Percentiles rank a stretch among this genome's conserved stretches.
Evolutionary conservation across 2,113 vertebrate species (phyloP).

Genomic region (Raja brachyura): DNA sequence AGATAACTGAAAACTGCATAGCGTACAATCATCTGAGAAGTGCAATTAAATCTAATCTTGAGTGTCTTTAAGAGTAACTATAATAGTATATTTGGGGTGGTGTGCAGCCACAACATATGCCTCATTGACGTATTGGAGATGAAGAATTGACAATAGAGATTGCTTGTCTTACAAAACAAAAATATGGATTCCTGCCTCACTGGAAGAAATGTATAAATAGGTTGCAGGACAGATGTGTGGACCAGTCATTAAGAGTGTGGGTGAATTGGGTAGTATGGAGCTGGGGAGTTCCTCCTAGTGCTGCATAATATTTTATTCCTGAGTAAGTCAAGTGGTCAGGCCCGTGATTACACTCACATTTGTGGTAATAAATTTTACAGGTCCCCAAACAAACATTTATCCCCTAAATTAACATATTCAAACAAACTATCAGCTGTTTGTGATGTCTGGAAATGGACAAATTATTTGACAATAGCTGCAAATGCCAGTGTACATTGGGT

Average conservation of each 20-base stretch:
- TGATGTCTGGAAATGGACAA: background rate
- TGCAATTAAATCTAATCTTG: background rate
- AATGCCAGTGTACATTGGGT: background rate
- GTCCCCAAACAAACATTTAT: background rate
- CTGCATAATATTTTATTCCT: background rate
- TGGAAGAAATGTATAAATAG: slow-evolving; percentile 39
- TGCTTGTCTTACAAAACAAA: background rate
- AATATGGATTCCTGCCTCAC: background rate
- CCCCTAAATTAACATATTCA: background rate
- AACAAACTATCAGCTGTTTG: background rate
- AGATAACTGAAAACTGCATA: background rate
- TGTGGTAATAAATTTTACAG: background rate
- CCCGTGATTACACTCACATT: background rate
- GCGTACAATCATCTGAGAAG: background rate
- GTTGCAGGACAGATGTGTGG: background rate
- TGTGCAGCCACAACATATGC: background rate
- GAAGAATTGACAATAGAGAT: background rate
- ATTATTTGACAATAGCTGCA: background rate
- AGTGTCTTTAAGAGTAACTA: background rate
- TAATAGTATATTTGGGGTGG: background rate
- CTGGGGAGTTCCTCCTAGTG: background rate
- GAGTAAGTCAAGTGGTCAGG: background rate
- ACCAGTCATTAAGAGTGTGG: background rate
- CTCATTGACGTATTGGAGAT: background rate
- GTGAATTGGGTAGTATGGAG: background rate